Evolutionary conservation across 35 echinoderm and acorn worm genomes (phyloP).

Genomic region (Apostichopus parvimensis): DNA sequence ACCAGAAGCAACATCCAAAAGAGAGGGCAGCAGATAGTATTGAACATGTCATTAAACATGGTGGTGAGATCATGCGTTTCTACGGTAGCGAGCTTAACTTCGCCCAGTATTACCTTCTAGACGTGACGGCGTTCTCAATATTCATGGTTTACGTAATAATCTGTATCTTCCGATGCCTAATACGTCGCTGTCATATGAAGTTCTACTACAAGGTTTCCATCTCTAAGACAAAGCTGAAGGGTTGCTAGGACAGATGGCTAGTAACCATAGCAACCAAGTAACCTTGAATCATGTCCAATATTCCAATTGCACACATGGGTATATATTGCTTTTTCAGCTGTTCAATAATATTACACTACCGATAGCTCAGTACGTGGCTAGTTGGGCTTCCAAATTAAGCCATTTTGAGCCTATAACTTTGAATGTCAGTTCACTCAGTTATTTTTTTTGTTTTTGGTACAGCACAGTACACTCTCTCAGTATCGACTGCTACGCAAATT

Average conservation of each 20-base stretch:
- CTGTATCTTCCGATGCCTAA: neutral
- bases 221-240: slow-evolving; percentile 40
- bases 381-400: neutral
- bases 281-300: neutral
- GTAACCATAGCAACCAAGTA: neutral
- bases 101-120: slow-evolving; percentile 48
- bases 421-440: too few species aligned
- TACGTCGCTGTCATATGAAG: slow-evolving; percentile 34
- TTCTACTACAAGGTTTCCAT: slow-evolving; percentile 40
- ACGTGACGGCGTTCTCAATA: slow-evolving; percentile 46
- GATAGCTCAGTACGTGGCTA: neutral
- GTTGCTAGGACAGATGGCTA: neutral
- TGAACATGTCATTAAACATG: slow-evolving; percentile 57
- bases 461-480: too few species aligned
- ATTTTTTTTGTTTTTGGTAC: too few species aligned
- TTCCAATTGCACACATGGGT: neutral
- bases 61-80: slow-evolving; percentile 47
- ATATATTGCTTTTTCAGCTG: neutral
- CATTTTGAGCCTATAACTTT: neutral
- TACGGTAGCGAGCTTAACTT: slow-evolving; percentile 50
- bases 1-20: slow-evolving; percentile 46
- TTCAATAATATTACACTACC: neutral
- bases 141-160: neutral
- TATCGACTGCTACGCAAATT: too few species aligned
- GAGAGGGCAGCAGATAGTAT: slow-evolving; percentile 54